Percentiles rank a stretch among this genome's conserved stretches.
These are phyloP conservation scores for Lepas anatifera DNA, from an alignment of 2,888 invertebrate species.

Conservation along the genomic window DNA sequence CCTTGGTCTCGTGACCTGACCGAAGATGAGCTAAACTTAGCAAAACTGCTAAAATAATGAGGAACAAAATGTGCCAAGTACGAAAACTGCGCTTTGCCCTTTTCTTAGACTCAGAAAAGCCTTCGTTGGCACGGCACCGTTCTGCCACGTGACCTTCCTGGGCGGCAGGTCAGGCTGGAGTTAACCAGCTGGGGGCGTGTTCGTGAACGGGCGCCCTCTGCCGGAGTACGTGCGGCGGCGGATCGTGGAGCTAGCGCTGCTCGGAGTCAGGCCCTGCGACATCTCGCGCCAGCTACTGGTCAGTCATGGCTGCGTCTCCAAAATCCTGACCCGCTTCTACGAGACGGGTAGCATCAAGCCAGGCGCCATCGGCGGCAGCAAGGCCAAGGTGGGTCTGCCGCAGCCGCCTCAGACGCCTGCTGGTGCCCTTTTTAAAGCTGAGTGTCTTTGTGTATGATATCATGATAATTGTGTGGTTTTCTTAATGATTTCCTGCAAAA, in stretches of 20 bases:
- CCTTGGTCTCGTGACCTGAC: no score
- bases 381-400: conserved; percentile 72
- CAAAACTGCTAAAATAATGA: no score
- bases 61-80: no score
- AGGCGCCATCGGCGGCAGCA: conserved; percentile 87
- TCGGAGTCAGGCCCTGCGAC: conserved; percentile 92
- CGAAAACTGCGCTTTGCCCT: no score
- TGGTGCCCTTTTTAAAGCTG: no score
- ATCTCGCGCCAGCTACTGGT: conserved; percentile 90
- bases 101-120: no score
- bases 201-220: conserved; percentile 92
- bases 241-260: conserved; percentile 85
- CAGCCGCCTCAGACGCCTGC: no score
- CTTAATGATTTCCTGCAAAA: no score
- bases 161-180: conserved; percentile 81
- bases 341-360: conserved; percentile 94
- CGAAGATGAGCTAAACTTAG: no score
- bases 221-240: conserved; percentile 86
- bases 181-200: conserved; percentile 95
- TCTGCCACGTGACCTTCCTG: not conserved
- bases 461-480: no score
- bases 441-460: no score
- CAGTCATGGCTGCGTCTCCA: conserved; percentile 93
- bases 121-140: no score
- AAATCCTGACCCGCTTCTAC: conserved; percentile 90